Base-by-base conservation (phyloP, 2,113 vertebrate species). In the Clinocottus analis region DNA sequence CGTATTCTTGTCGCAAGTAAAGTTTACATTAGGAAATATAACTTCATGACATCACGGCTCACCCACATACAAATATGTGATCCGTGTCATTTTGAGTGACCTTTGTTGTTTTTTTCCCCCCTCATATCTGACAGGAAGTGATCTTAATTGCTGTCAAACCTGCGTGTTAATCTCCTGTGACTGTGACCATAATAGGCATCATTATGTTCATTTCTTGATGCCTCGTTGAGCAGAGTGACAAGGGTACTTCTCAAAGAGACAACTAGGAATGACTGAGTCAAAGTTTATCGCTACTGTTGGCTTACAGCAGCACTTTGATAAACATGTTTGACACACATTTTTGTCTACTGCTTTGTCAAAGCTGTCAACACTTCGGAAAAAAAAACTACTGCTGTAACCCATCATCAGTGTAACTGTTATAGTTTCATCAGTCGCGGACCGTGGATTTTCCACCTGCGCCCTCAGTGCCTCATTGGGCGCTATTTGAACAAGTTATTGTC, bases 361-460 rank as follows among this genome's bases (percentile, higher is more conserved):
- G 41, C 49, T 61, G 43, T 59, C 51, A 79, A 31, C 55, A 11
- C 66, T 37, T 21, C 4, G 25, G 39, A 37, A 66, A 10, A 66
- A 10, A 29, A 39, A 63, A 39, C 21, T 10, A n/a, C 49, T 9
- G 29, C 29, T 31, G 29, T 31, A n/a, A n/a, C n/a, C n/a, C n/a
- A n/a, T n/a, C n/a, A n/a, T n/a, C n/a, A n/a, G n/a, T n/a, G n/a
- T n/a, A n/a, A n/a, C n/a, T n/a, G n/a, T n/a, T n/a, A n/a, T n/a
- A n/a, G n/a, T n/a, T n/a, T n/a, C n/a, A n/a, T n/a, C n/a, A n/a
- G n/a, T n/a, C n/a, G n/a, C n/a, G n/a, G n/a, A n/a, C n/a, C n/a
- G n/a, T n/a, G n/a, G n/a, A n/a, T n/a, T n/a, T n/a, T n/a, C n/a
- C n/a, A n/a, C n/a, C n/a, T n/a, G n/a, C n/a, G n/a, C n/a, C n/a